A percentile compares a stretch with the other conserved stretches of the same genome.
These are phyloP conservation scores for Escarpia spicata DNA, from an alignment of 2,888 invertebrate species.

Conservation along the genomic window DNA sequence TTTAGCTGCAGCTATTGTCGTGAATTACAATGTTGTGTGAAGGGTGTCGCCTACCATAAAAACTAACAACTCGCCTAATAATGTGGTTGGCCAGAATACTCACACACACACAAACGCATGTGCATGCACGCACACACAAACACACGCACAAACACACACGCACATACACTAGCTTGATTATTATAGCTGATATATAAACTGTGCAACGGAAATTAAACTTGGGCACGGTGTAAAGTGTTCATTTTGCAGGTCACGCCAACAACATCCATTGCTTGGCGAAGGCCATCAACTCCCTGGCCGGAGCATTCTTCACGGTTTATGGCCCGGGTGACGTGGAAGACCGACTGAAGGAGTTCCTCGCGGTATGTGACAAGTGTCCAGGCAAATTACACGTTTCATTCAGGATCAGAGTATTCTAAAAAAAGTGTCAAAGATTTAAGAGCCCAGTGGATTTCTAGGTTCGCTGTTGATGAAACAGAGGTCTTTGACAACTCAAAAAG, in stretches of 20 bases:
- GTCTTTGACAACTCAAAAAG: neutral
- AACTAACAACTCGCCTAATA: no score
- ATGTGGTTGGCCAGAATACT: no score
- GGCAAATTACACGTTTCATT: no score
- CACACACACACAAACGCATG: no score
- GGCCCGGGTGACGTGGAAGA: conserved; percentile 96
- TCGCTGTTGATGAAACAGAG: neutral
- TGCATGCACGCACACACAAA: no score
- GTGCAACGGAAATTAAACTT: neutral
- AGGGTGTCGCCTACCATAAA: no score
- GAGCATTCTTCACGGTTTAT: conserved; percentile 94
- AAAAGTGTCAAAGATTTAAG: neutral
- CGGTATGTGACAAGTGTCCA: conserved; percentile 66
- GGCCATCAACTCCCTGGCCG: conserved; percentile 73
- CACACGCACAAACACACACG: no score
- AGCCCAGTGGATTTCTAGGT: neutral
- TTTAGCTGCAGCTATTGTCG: no score
- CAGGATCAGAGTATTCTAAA: no score
- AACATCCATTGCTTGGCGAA: conserved; percentile 98
- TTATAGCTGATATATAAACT: neutral
- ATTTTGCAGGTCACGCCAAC: conserved; percentile 87
- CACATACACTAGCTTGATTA: neutral
- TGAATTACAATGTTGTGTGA: no score
- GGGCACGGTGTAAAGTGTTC: neutral
- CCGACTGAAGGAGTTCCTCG: conserved; percentile 92